phyloP scores from a whole-genome alignment of 2,113 vertebrate genomes.

The Oncorhynchus masou region DNA sequence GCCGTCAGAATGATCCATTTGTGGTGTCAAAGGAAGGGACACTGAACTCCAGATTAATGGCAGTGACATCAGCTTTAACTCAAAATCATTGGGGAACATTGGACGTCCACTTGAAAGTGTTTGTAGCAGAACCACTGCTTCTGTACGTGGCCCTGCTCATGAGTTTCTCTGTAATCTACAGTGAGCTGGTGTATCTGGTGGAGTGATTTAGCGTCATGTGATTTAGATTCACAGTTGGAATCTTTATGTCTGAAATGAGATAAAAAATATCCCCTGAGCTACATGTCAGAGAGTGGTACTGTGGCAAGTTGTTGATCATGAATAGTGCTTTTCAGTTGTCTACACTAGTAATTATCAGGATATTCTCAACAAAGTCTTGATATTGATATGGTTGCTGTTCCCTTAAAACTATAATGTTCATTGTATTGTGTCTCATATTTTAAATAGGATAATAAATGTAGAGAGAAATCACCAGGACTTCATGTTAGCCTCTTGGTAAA shows the following conservation, averaged over 20 bases:
- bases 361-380: no score
- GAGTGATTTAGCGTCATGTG: not conserved
- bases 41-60: constrained; percentile 71
- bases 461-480: not conserved
- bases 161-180: not conserved
- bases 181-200: not conserved
- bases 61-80: constrained; percentile 79
- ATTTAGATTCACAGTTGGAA: not conserved
- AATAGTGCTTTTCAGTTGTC: no score
- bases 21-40: constrained; percentile 53
- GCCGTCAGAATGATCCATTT: constrained; percentile 75
- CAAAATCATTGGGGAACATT: constrained; percentile 62
- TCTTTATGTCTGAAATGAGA: not conserved
- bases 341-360: no score
- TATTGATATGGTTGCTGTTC: no score
- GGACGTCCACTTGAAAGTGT: not conserved
- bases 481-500: not conserved
- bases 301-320: no score
- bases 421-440: not conserved
- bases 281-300: not conserved
- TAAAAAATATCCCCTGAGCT: not conserved
- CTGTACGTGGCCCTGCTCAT: not conserved
- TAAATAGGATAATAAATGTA: not conserved
- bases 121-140: not conserved
- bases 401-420: not conserved